phyloP scores from a whole-genome alignment of 2,797 vertebrate species.

The Amazona ochrocephala region DNA sequence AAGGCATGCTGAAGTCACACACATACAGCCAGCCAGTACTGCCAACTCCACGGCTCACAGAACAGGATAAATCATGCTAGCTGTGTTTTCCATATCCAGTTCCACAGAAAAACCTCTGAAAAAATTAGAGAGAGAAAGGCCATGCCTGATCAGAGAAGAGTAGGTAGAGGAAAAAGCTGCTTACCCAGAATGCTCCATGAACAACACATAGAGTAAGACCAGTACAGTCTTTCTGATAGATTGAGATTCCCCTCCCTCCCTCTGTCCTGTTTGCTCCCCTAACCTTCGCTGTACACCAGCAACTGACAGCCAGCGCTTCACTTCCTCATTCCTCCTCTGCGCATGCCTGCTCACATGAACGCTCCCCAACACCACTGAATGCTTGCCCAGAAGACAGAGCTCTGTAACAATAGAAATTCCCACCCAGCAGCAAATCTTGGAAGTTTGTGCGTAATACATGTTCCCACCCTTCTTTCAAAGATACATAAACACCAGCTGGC shows the following conservation, averaged over 20 bases:
- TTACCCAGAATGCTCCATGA: conserved; percentile 47
- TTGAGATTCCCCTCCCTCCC: rapidly evolving
- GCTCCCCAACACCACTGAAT: rapidly evolving
- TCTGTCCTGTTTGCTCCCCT: neutral
- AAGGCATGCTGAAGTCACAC: neutral
- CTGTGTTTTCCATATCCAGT: neutral
- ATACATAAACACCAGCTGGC: neutral
- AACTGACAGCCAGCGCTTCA: neutral
- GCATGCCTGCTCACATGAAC: neutral
- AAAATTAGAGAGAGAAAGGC: neutral
- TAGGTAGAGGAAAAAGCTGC: neutral
- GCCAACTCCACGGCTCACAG: neutral
- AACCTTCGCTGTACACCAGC: neutral
- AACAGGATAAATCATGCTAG: neutral
- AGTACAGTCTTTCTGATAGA: rapidly evolving
- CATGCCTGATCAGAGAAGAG: neutral
- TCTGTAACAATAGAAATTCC: neutral
- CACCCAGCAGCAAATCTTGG: neutral
- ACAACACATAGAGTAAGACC: neutral
- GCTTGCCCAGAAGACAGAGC: neutral
- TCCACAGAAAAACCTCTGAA: neutral
- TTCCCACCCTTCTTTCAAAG: neutral
- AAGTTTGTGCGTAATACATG: rapidly evolving
- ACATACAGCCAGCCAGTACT: neutral
- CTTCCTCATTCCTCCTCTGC: conserved; percentile 48